Conservation (phyloP, 2,797 vertebrate genomes). For the Catamblyrhynchus diadema region DNA sequence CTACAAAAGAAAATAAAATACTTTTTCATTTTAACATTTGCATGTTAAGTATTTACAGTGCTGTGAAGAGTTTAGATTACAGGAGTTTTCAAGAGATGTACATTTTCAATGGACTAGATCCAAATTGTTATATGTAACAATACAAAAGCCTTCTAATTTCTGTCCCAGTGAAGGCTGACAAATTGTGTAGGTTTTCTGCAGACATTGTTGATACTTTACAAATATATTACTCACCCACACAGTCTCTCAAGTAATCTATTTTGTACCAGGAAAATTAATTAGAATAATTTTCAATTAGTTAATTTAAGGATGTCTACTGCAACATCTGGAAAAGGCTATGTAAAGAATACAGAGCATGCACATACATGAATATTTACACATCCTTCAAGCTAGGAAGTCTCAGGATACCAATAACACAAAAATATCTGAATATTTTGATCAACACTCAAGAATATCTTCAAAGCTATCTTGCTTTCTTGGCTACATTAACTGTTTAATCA, state of each 20-base stretch:
- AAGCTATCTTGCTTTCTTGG: background rate
- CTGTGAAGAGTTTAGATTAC: background rate
- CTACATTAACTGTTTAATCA: background rate
- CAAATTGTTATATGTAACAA: background rate
- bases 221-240: background rate
- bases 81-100: background rate
- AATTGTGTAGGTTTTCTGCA: background rate
- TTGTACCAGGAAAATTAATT: background rate
- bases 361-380: background rate
- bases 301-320: background rate
- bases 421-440: background rate
- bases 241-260: constrained; percentile 5
- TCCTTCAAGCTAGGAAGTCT: background rate
- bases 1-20: background rate
- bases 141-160: background rate
- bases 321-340: background rate
- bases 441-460: background rate
- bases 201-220: background rate
- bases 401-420: background rate
- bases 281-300: background rate
- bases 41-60: background rate
- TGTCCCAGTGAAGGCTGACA: background rate
- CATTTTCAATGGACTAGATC: background rate
- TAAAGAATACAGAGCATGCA: background rate
- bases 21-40: background rate